Evolutionary conservation across 2,888 invertebrate species (phyloP).

Genomic region (Cetonia aurata): DNA sequence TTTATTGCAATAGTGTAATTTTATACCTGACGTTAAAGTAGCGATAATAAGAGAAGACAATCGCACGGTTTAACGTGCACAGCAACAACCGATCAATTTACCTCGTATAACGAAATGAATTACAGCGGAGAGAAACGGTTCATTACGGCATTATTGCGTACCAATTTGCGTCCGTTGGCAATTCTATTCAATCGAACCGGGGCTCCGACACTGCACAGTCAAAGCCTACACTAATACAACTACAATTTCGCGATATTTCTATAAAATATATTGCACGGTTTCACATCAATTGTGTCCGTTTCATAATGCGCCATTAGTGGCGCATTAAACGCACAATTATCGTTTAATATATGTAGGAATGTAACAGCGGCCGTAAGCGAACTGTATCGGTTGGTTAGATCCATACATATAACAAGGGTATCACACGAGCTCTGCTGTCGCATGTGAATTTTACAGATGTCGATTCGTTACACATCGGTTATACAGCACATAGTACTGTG

Average conservation of each 20-base stretch:
- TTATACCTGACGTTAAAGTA: too few relatives aligned
- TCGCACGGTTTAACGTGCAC: constrained; percentile 2
- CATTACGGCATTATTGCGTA: constrained; percentile 18
- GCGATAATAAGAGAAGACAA: not conserved
- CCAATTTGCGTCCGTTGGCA: constrained; percentile 32
- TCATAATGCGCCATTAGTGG: constrained; percentile 41
- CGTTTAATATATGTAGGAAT: constrained; percentile 26
- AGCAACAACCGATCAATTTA: constrained; percentile 5
- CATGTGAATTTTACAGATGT: too few relatives aligned
- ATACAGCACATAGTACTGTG: too few relatives aligned
- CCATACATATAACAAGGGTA: not conserved
- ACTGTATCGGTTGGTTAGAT: not conserved
- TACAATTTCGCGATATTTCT: constrained; percentile 28
- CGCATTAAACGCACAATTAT: constrained; percentile 31
- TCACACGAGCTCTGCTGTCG: not conserved
- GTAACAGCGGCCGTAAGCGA: not conserved
- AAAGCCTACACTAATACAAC: not conserved
- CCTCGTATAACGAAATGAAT: constrained; percentile 18
- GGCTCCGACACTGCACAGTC: not conserved
- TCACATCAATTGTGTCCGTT: constrained; percentile 37
- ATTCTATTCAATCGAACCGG: constrained; percentile 17
- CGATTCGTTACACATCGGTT: too few relatives aligned
- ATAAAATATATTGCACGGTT: constrained; percentile 29
- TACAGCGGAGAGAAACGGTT: constrained; percentile 3
- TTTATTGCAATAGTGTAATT: too few relatives aligned